Conservation (phyloP, 1,140 invertebrate genomes). For the Microplitis demolitor region DNA sequence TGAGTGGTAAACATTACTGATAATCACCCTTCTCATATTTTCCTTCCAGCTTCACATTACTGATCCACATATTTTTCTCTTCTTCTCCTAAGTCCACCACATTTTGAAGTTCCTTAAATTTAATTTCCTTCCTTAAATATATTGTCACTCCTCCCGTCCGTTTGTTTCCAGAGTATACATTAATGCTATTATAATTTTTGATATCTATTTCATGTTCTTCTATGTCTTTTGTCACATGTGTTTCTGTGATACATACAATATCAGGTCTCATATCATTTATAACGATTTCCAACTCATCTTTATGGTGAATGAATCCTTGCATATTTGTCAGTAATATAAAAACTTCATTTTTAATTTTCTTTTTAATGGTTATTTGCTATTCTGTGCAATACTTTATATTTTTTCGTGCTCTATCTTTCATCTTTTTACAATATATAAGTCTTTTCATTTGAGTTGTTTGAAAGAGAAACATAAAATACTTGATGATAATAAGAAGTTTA, state of each 20-base stretch:
- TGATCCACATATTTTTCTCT: constrained; percentile 6
- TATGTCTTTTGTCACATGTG: neutral
- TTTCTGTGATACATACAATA: constrained; percentile 1
- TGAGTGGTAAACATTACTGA: constrained; percentile 15
- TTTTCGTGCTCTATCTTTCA: neutral
- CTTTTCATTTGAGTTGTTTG: too few relatives aligned
- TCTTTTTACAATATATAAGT: neutral
- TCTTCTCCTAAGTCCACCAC: neutral
- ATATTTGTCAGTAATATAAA: neutral
- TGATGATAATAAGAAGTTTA: too few relatives aligned
- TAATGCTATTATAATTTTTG: neutral
- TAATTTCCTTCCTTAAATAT: constrained; percentile 5
- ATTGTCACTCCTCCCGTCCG: constrained; percentile 4
- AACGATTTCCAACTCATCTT: neutral
- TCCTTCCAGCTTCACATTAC: neutral
- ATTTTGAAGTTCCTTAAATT: neutral
- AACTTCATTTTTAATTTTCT: neutral
- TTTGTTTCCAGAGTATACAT: neutral
- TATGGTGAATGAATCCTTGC: neutral
- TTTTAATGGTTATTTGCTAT: too few relatives aligned
- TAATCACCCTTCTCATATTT: neutral
- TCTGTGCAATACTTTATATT: neutral
- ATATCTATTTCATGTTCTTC: neutral
- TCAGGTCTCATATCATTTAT: neutral
- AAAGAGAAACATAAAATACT: too few relatives aligned